Evolutionary conservation across 1,140 invertebrate genomes (phyloP).

Genomic region (Drosophila azteca): DNA sequence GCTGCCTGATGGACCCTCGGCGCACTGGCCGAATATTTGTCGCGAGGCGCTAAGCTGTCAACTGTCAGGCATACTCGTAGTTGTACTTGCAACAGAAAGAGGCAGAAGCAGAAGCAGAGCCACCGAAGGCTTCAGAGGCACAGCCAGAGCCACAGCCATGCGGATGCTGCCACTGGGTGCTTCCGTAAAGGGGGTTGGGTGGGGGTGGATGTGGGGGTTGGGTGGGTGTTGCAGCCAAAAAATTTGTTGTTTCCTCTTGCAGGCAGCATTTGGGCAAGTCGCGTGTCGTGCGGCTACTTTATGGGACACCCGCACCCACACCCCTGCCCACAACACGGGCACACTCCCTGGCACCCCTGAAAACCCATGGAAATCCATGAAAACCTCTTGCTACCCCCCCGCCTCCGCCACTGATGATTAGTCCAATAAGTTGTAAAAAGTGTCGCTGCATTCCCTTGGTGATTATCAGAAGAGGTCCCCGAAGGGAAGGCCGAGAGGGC

Average conservation of each 20-base stretch:
- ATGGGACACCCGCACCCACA: constrained; percentile 22
- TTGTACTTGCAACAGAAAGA: constrained; percentile 27
- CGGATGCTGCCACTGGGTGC: constrained; percentile 37
- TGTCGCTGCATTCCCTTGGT: constrained; percentile 60
- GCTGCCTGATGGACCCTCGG: constrained; percentile 5
- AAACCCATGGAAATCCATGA: too few relatives aligned
- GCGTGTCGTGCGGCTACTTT: constrained; percentile 64
- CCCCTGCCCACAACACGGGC: neutral
- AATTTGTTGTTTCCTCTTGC: constrained; percentile 13
- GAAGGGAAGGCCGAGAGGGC: neutral
- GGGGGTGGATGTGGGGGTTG: too few relatives aligned
- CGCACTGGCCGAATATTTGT: constrained; percentile 25
- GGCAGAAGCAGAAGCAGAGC: neutral
- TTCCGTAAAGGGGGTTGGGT: constrained; percentile 20
- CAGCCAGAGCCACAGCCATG: too few relatives aligned
- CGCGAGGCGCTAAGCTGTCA: constrained; percentile 79
- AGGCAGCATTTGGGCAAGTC: constrained; percentile 38
- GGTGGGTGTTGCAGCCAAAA: constrained; percentile 36
- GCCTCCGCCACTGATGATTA: constrained; percentile 64
- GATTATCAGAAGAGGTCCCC: constrained; percentile 58
- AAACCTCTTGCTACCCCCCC: constrained; percentile 6
- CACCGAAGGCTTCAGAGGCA: too few relatives aligned
- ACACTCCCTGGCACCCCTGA: too few relatives aligned
- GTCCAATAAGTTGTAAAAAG: constrained; percentile 83
- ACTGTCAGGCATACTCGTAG: constrained; percentile 60